Evolutionary conservation across 1,140 invertebrate species (phyloP).

Genomic region (Doryteuthis pealeii): DNA sequence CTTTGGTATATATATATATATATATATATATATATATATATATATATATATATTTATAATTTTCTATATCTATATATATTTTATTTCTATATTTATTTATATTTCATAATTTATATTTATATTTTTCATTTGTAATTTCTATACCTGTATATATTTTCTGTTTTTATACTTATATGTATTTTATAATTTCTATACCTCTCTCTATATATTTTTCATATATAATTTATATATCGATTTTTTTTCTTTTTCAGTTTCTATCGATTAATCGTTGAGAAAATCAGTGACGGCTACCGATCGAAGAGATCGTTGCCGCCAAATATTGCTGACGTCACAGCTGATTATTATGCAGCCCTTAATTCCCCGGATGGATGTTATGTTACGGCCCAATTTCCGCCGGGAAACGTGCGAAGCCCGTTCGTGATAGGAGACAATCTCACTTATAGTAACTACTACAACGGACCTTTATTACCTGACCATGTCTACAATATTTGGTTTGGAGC

Average conservation of each 20-base stretch:
- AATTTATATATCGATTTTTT: background rate
- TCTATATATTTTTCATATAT: too few species aligned
- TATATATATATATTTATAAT: too few species aligned
- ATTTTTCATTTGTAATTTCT: too few species aligned
- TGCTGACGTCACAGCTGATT: slow-evolving; percentile 30
- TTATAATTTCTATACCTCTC: too few species aligned
- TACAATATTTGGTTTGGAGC: slow-evolving; percentile 73
- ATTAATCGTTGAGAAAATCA: slow-evolving; percentile 36
- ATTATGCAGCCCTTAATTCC: slow-evolving; percentile 63
- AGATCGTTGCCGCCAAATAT: slow-evolving; percentile 26
- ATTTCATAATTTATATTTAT: too few species aligned
- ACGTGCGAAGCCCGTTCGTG: slow-evolving; percentile 66
- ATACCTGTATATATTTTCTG: too few species aligned
- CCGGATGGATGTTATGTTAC: slow-evolving; percentile 77
- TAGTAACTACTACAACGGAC: slow-evolving; percentile 78
- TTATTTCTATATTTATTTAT: too few species aligned
- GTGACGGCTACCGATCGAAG: slow-evolving; percentile 15
- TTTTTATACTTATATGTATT: too few species aligned
- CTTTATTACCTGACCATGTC: slow-evolving; percentile 67
- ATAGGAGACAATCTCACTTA: slow-evolving; percentile 77
- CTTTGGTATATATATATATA: too few species aligned
- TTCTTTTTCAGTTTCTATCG: slow-evolving; percentile 40
- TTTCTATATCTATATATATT: too few species aligned
- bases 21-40: too few species aligned
- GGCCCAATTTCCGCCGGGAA: slow-evolving; percentile 70